A percentile compares a stretch with the other conserved stretches of the same genome.
Evolutionary conservation across 2,113 vertebrate species (phyloP).

Genomic region (Corythoichthys haematopterus): DNA sequence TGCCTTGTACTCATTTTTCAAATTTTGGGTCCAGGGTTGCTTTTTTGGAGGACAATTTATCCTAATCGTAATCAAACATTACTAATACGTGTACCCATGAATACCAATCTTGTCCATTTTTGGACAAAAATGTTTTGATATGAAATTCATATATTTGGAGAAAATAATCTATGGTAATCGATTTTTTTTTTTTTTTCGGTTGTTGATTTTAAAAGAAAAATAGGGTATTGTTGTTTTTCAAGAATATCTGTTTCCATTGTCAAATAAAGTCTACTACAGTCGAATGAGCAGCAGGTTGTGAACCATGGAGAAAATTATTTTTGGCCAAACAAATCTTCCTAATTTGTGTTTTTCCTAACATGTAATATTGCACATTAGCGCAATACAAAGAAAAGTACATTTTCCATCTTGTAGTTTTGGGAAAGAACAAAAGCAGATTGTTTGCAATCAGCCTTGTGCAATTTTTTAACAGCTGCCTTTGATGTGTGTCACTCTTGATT

Average conservation of each 20-base stretch:
- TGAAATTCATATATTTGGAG: too few relatives aligned
- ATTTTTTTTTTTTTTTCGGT: too few relatives aligned
- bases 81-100: neutral
- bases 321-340: neutral
- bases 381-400: neutral
- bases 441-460: constrained; percentile 4
- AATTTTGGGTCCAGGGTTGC: too few relatives aligned
- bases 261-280: too few relatives aligned
- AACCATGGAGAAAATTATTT: neutral
- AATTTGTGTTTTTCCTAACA: neutral
- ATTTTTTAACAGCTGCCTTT: constrained; percentile 5
- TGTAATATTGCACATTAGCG: neutral
- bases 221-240: too few relatives aligned
- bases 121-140: too few relatives aligned
- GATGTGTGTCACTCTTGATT: constrained; percentile 4
- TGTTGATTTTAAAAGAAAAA: too few relatives aligned
- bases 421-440: neutral
- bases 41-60: too few relatives aligned
- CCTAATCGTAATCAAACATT: neutral
- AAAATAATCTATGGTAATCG: too few relatives aligned
- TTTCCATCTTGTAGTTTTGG: neutral
- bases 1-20: too few relatives aligned
- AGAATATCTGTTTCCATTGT: too few relatives aligned
- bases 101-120: neutral
- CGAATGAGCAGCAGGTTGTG: neutral